Evolutionary conservation across 1,140 invertebrate genomes (phyloP), one percentile per base, ranked within the genome.

Genomic region (Drosophila repleta): DNA sequence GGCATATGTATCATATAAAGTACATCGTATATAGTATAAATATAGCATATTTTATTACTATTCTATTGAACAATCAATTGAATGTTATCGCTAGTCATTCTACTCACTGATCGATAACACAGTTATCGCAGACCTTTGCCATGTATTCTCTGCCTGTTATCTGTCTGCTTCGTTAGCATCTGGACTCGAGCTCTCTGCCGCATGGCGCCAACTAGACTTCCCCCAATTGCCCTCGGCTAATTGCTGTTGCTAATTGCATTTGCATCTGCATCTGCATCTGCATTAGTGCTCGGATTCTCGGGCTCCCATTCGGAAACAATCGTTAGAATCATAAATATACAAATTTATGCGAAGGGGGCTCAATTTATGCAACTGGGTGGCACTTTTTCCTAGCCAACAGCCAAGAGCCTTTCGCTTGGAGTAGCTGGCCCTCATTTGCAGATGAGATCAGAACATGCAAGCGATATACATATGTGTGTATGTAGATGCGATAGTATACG

Each of bases 301-400:
- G 8, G 32, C 45, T 29, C 66, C 61, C 65, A 41, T 71, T 77
- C n/a, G 18, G 60, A 56, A 67, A 65, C 48, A 64, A 74, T 41
- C 18, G 43, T 35, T 49, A 35, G 63, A 55, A 79, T 80, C 66
- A 85, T 81, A 82, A 81, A 85, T 85, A 81, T 75, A 85, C 82
- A 85, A 81, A 85, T 85, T 79, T 79, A 76, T 80, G 32, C 32
- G 32, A 35, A 10, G 1, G 64, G 17, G 49, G 13, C 39, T 52
- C 74, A 79, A 76, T 79, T 77, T 87, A 87, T 81, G 69, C 81
- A 87, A 87, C 76, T 84, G 80, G 81, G 73, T 84, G 70, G 78
- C 77, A 74, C 73, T 76, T 66, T 74, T 63, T 61, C 56, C 35
- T 20, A 17, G 1, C 6, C 5, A 10, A 4, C n/a, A 21, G 5